Percentiles rank a stretch among this genome's conserved stretches.
Evolutionary conservation across 1,140 invertebrate species (phyloP).

Genomic region (Drosophila subpulchrella): DNA sequence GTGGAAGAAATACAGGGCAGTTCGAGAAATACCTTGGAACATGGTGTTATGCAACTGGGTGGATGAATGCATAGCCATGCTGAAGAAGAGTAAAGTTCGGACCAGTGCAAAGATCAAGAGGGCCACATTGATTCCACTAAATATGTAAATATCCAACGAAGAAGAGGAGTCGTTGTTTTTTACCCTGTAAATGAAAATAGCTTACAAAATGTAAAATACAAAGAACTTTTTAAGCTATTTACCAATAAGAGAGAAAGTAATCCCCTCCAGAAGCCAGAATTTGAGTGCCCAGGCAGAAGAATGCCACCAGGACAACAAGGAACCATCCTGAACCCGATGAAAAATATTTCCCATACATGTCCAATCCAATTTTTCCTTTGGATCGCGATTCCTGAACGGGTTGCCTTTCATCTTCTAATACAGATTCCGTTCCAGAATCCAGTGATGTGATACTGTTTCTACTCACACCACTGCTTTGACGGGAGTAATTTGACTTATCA

Average conservation of each 20-base stretch:
- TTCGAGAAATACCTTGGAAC: conserved; percentile 73
- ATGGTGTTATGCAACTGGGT: conserved; percentile 58
- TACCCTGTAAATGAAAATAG: conserved; percentile 33
- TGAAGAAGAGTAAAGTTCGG: conserved; percentile 57
- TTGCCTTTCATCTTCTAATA: conserved; percentile 9
- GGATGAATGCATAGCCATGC: conserved; percentile 62
- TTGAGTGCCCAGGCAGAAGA: conserved; percentile 53
- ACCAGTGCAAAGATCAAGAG: conserved; percentile 64
- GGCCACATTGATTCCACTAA: conserved; percentile 55
- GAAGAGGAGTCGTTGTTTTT: conserved; percentile 46
- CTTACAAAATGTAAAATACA: neutral
- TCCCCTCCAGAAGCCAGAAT: conserved; percentile 45
- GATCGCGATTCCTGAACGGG: conserved; percentile 14
- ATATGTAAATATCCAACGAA: conserved; percentile 56
- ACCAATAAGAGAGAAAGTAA: conserved; percentile 58
- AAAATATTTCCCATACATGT: conserved; percentile 52
- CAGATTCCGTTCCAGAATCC: conserved; percentile 30
- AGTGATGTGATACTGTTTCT: conserved; percentile 30
- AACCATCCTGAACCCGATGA: conserved; percentile 43
- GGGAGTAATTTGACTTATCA: conserved; percentile 10
- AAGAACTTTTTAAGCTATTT: neutral
- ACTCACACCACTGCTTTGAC: conserved; percentile 40
- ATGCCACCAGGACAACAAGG: conserved; percentile 19
- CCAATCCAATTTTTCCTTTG: conserved; percentile 32
- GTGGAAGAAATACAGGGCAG: conserved; percentile 92